Conservation (phyloP, 37 sponge, comb jelly and placozoan genomes). For the Petrosia ficiformis region DNA sequence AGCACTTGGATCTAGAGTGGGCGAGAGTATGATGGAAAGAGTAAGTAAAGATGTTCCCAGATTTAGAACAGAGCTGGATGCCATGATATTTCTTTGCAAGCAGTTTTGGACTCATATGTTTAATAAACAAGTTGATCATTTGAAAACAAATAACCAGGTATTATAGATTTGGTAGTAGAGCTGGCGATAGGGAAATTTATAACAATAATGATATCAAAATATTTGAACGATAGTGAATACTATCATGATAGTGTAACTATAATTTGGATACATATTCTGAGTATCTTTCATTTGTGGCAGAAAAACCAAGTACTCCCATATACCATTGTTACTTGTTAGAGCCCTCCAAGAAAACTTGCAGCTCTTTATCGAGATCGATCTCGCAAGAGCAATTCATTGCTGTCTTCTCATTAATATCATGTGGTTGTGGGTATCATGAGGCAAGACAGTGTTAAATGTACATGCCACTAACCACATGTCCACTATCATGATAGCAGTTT, state of each 20-base stretch:
- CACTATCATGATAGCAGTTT: too few relatives aligned
- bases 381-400: not conserved
- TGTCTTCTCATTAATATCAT: too few relatives aligned
- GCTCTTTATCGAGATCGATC: too few relatives aligned
- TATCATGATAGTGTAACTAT: too few relatives aligned
- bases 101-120: slow-evolving; percentile 75
- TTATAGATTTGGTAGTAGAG: not conserved
- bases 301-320: too few relatives aligned
- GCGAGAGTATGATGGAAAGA: slow-evolving; percentile 75
- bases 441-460: too few relatives aligned
- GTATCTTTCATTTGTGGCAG: too few relatives aligned
- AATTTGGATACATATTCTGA: too few relatives aligned
- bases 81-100: slow-evolving; percentile 82
- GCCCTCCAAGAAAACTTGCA: not conserved
- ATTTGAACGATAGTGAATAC: too few relatives aligned
- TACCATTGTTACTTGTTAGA: too few relatives aligned
- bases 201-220: slow-evolving; percentile 6
- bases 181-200: slow-evolving; percentile 14
- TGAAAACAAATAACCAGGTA: slow-evolving; percentile 86
- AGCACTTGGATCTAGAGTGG: slow-evolving; percentile 70
- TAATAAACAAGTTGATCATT: slow-evolving; percentile 84
- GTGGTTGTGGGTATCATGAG: too few relatives aligned
- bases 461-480: too few relatives aligned
- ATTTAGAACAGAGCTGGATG: slow-evolving; percentile 81
- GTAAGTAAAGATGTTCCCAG: slow-evolving; percentile 50